Percentiles rank a stretch among this genome's conserved stretches.
These are phyloP conservation scores for Megaceryle alcyon DNA, from an alignment of 2,797 vertebrate genomes.

Conservation along the genomic window DNA sequence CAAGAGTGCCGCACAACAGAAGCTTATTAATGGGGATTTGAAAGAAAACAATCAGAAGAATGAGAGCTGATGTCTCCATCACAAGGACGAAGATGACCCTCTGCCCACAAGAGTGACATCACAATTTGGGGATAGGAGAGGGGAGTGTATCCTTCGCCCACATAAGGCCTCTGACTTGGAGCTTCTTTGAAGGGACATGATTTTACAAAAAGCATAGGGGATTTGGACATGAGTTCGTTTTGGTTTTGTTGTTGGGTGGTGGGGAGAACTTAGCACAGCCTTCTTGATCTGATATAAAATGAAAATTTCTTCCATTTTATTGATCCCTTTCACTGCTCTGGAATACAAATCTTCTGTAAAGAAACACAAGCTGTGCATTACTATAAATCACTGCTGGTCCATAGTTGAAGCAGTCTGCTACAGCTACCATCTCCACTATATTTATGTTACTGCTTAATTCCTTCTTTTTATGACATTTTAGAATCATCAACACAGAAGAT, in stretches of 20 bases:
- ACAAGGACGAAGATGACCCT: background rate
- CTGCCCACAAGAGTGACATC: background rate
- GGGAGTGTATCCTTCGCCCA: background rate
- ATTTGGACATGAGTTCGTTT: background rate
- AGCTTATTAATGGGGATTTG: background rate
- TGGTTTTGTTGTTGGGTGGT: background rate
- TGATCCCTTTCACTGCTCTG: background rate
- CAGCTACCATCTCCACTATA: background rate
- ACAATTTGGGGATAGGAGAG: background rate
- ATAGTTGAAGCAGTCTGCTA: background rate
- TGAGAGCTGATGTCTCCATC: background rate
- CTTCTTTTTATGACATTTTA: background rate
- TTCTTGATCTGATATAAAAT: background rate
- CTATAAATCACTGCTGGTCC: background rate
- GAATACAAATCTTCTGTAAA: background rate
- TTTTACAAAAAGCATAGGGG: background rate
- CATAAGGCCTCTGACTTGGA: background rate
- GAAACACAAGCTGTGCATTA: background rate
- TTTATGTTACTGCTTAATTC: background rate
- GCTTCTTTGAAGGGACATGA: background rate
- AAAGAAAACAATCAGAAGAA: background rate
- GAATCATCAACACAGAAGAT: conserved; percentile 16
- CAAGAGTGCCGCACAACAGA: accelerated
- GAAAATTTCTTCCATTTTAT: background rate
- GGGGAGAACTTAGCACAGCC: background rate